Evolutionary conservation across 2,888 invertebrate species (phyloP), one percentile per base, ranked within the genome.

Genomic region (Heliconius ethilla): DNA sequence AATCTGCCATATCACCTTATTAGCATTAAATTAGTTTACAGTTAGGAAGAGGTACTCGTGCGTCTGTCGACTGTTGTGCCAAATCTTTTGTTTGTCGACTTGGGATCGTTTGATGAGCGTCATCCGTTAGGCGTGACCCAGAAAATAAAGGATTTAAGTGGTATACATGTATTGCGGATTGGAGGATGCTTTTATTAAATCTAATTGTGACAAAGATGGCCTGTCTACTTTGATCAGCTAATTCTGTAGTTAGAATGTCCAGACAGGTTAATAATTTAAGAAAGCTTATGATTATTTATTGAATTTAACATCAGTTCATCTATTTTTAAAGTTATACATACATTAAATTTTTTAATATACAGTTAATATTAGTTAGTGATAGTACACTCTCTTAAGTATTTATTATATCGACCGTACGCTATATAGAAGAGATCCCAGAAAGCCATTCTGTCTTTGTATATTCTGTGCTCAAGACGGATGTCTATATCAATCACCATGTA

Each of bases 391-490:
- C 89, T 82, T 15, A 83, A 81, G 40, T 91, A 84, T 76, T 87
- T 89, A 77, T 88, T 90, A 70, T 88, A 86, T 79, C 84, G 87
- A 10, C 90, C 92, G 63, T 93, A 93, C 33, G 87, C 82, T 13
- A 86, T 85, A 78, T 92, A 91, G 81, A 94, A 94, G 3, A 94
- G 87, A 75, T 94, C 92, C 94, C 94, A 94, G 81, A 92, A 94
- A 0, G 93, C 90, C 89, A 92, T 91, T 29, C 92, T 87, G 11
- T 90, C 87, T 73, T 90, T 89, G 73, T 87, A 85, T 10, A 90
- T 87, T 73, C 94, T 85, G 40, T 85, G 83, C 62, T 89, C 88
- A 76, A 92, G 80, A 22, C 81, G 80, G 6, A 92, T 81, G 15
- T 91, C 87, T 0, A 87, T 84, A 80, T 91, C 92, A 10, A 94